Percentiles rank a stretch among this genome's conserved stretches.
Evolutionary conservation across 2,113 vertebrate genomes (phyloP).

Genomic region (Poicephalus gulielmi): DNA sequence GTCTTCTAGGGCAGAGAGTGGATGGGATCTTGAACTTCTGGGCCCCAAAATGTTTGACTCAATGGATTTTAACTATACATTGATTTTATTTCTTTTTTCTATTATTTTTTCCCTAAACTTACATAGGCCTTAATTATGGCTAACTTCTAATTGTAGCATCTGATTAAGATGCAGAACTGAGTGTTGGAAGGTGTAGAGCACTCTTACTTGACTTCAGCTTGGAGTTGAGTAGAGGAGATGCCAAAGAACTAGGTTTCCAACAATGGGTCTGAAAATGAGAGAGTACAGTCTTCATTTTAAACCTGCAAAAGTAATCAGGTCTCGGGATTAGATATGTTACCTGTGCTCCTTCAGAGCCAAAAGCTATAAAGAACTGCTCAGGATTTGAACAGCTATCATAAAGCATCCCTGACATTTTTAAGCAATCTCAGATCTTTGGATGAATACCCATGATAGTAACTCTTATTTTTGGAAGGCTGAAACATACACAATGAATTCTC

Average conservation of each 20-base stretch:
- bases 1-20: background rate
- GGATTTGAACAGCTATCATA: conserved; percentile 38
- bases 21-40: background rate
- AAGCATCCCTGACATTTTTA: conserved; percentile 46
- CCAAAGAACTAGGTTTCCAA: background rate
- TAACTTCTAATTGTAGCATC: background rate
- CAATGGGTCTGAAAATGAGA: background rate
- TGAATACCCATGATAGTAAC: conserved; percentile 13
- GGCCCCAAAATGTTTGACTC: background rate
- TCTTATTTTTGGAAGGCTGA: conserved; percentile 28
- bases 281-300: background rate
- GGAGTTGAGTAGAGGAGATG: background rate
- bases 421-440: conserved; percentile 42
- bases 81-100: background rate
- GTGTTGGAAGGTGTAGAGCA: background rate
- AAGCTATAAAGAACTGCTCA: conserved; percentile 30
- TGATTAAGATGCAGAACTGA: background rate
- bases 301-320: conserved; percentile 13
- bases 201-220: background rate
- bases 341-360: background rate
- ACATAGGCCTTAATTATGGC: background rate
- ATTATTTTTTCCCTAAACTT: background rate
- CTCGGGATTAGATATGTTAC: conserved; percentile 21
- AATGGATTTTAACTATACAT: background rate
- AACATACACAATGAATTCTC: conserved; percentile 19